Evolutionary conservation across 2,113 vertebrate species (phyloP).

Genomic region (Ceyx margarethae): DNA sequence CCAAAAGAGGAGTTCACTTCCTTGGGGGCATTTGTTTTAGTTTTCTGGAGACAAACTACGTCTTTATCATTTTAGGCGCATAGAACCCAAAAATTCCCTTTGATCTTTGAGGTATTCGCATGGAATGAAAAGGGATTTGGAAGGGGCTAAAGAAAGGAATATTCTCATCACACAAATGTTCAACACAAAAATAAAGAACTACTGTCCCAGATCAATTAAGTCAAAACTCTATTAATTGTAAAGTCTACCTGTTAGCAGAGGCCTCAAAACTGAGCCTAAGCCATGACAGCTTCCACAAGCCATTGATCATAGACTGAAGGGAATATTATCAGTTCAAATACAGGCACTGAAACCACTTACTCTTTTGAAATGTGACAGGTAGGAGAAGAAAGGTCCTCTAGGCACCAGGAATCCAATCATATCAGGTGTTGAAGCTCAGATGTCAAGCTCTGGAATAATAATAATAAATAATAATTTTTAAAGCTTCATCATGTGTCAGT

Average conservation of each 20-base stretch:
- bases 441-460: not conserved
- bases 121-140: not conserved
- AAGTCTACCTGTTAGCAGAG: not conserved
- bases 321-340: not conserved
- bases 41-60: not conserved
- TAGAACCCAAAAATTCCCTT: not conserved
- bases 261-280: not conserved
- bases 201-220: not conserved
- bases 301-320: not conserved
- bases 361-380: not conserved
- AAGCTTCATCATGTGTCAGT: not conserved
- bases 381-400: not conserved
- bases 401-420: not conserved
- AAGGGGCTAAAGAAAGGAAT: fast-evolving
- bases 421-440: not conserved
- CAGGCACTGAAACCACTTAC: not conserved
- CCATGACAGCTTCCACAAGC: not conserved
- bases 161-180: not conserved
- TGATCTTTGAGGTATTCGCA: not conserved
- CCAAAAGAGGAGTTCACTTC: not conserved
- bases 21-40: not conserved
- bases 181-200: not conserved
- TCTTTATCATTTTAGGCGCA: not conserved
- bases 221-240: not conserved
- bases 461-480: not conserved